Conservation (phyloP, 2,797 vertebrate species). For the Sandelia bainsii region DNA sequence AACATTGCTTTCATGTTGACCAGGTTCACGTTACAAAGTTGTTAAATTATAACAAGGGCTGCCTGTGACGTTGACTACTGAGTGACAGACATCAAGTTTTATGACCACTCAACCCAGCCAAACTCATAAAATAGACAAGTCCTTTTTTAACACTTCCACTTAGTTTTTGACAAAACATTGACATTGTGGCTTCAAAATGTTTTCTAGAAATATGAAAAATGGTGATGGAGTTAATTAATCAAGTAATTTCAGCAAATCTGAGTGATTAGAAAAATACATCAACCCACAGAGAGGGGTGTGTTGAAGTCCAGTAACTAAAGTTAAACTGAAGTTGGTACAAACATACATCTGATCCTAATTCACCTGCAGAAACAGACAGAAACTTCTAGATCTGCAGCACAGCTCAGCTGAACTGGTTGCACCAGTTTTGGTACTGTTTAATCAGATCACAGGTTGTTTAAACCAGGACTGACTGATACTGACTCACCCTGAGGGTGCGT, state of each 20-base stretch:
- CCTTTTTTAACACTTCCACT: slow-evolving; percentile 13
- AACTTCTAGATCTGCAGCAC: slow-evolving; percentile 29
- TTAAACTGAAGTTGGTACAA: slow-evolving; percentile 46
- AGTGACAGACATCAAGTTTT: slow-evolving; percentile 25
- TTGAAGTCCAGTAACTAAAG: slow-evolving; percentile 38
- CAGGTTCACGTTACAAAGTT: slow-evolving; percentile 46
- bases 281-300: slow-evolving; percentile 32
- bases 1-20: slow-evolving; percentile 31
- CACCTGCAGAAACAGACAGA: slow-evolving; percentile 39
- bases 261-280: slow-evolving; percentile 13
- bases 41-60: slow-evolving; percentile 38
- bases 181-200: slow-evolving; percentile 15
- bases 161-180: slow-evolving; percentile 2
- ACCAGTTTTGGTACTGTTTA: slow-evolving; percentile 55
- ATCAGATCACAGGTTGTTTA: slow-evolving; percentile 47
- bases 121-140: slow-evolving; percentile 4
- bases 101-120: slow-evolving; percentile 16
- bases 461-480: slow-evolving; percentile 49
- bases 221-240: not conserved
- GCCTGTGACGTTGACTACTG: slow-evolving; percentile 36
- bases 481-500: slow-evolving; percentile 51
- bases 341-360: slow-evolving; percentile 37
- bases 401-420: slow-evolving; percentile 35
- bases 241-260: not conserved
- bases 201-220: slow-evolving; percentile 5